Evolutionary conservation across 2,113 vertebrate species (phyloP).

Genomic region (Grallaria varia): DNA sequence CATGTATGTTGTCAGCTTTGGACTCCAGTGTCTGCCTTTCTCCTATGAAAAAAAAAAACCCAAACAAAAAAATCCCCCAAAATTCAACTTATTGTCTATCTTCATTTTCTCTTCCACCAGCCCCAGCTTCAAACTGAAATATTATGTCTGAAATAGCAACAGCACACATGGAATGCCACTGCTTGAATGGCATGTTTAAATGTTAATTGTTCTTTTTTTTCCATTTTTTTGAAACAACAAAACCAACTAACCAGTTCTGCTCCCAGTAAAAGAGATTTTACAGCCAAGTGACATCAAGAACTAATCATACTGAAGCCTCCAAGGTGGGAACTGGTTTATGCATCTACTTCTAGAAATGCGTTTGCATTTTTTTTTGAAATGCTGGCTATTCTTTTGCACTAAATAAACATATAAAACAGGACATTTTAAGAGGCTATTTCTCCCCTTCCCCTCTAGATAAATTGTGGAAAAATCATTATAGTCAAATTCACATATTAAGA

Average conservation of each 20-base stretch:
- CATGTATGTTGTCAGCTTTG: conserved; percentile 1
- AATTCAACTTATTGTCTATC: neutral
- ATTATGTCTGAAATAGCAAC: neutral
- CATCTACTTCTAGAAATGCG: fast-evolving
- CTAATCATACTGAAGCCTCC: neutral
- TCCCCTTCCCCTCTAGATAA: neutral
- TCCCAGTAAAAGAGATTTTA: neutral
- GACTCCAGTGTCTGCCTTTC: neutral
- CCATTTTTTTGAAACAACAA: neutral
- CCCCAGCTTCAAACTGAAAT: neutral
- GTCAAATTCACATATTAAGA: neutral
- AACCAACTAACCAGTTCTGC: neutral
- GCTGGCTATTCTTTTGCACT: neutral
- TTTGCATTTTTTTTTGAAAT: neutral
- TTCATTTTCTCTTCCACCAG: neutral
- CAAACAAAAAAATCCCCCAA: neutral
- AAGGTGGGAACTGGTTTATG: neutral
- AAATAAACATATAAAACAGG: neutral
- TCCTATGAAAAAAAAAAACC: neutral
- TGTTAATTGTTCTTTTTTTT: neutral
- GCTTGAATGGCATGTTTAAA: neutral
- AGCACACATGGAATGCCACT: neutral
- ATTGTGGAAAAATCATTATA: neutral
- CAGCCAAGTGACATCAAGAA: neutral
- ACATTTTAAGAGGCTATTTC: neutral